These are phyloP conservation scores for Creontiades dilutus DNA, from an alignment of 2,888 invertebrate genomes.

Conservation along the genomic window DNA sequence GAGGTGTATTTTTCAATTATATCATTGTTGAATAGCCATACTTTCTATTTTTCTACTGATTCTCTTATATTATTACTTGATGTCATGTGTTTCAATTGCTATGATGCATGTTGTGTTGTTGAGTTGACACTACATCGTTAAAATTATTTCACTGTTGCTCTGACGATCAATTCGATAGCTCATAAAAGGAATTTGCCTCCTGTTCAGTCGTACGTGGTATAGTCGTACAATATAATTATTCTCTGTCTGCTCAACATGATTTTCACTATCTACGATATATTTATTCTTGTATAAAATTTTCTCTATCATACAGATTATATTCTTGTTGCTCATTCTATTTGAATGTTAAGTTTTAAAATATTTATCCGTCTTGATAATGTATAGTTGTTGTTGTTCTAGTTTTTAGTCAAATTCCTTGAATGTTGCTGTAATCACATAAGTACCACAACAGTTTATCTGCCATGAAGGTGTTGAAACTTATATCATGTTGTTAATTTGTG, in stretches of 20 bases:
- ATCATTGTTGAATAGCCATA: neutral
- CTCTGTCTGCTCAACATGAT: slow-evolving; percentile 58
- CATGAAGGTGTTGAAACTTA: slow-evolving; percentile 55
- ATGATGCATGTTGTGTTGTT: neutral
- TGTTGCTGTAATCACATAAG: slow-evolving; percentile 50
- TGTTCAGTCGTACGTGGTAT: slow-evolving; percentile 42
- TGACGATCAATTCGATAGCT: slow-evolving; percentile 50
- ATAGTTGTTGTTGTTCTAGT: slow-evolving; percentile 34
- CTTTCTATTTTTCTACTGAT: slow-evolving; percentile 56
- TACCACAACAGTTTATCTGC: slow-evolving; percentile 42
- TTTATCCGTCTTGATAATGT: slow-evolving; percentile 61
- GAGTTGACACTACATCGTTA: neutral
- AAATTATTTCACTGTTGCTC: slow-evolving; percentile 47
- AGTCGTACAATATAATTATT: slow-evolving; percentile 30
- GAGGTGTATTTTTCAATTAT: slow-evolving; percentile 3
- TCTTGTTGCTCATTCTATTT: slow-evolving; percentile 64
- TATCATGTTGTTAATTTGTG: slow-evolving; percentile 65
- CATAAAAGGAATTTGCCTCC: slow-evolving; percentile 10
- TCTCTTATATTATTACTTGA: neutral
- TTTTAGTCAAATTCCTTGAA: slow-evolving; percentile 50
- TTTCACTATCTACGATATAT: slow-evolving; percentile 54
- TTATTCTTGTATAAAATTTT: slow-evolving; percentile 51
- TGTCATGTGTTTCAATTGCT: slow-evolving; percentile 15
- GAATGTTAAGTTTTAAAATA: slow-evolving; percentile 46
- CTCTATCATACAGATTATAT: slow-evolving; percentile 54